Percentiles rank a stretch among this genome's conserved stretches.
These are phyloP conservation scores for Lanistes nyassanus DNA, from an alignment of 1,140 invertebrate genomes.

Conservation along the genomic window DNA sequence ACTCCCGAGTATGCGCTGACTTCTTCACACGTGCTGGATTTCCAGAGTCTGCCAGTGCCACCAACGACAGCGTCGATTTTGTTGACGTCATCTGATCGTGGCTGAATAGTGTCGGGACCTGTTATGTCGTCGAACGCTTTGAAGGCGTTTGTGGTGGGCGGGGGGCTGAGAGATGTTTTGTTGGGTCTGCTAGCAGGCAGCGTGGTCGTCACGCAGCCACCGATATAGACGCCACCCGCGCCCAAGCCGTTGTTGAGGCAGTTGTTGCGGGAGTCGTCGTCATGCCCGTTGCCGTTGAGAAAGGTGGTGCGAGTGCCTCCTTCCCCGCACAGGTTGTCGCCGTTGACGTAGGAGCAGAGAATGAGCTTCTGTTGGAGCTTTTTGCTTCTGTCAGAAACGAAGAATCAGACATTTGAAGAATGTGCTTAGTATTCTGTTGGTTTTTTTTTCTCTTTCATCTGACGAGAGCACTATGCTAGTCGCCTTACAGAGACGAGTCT, in stretches of 20 bases:
- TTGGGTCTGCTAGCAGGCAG: background rate
- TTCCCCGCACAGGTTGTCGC: slow-evolving; percentile 35
- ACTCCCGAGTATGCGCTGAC: no score
- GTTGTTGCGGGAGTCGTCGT: slow-evolving; percentile 24
- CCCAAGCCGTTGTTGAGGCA: slow-evolving; percentile 8
- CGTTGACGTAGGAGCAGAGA: slow-evolving; percentile 41
- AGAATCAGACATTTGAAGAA: no score
- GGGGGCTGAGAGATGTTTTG: no score
- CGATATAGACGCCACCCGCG: slow-evolving; percentile 20
- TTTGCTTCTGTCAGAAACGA: slow-evolving; percentile 33
- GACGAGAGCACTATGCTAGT: no score
- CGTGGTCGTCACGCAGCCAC: slow-evolving; percentile 3
- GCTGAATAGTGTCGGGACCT: no score
- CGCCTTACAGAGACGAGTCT: no score
- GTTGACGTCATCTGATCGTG: no score
- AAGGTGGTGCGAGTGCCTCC: slow-evolving; percentile 30
- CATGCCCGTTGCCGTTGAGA: slow-evolving; percentile 28
- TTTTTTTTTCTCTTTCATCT: slow-evolving; percentile 1
- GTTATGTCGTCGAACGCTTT: no score
- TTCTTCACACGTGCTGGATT: no score
- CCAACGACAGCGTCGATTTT: no score
- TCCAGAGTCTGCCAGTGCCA: no score
- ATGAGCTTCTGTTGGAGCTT: slow-evolving; percentile 38
- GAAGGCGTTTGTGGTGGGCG: no score
- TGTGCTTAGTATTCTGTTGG: background rate